Percentiles rank a stretch among this genome's conserved stretches.
These are phyloP conservation scores for Patella caerulea DNA, from an alignment of 2,888 invertebrate species.

Conservation along the genomic window DNA sequence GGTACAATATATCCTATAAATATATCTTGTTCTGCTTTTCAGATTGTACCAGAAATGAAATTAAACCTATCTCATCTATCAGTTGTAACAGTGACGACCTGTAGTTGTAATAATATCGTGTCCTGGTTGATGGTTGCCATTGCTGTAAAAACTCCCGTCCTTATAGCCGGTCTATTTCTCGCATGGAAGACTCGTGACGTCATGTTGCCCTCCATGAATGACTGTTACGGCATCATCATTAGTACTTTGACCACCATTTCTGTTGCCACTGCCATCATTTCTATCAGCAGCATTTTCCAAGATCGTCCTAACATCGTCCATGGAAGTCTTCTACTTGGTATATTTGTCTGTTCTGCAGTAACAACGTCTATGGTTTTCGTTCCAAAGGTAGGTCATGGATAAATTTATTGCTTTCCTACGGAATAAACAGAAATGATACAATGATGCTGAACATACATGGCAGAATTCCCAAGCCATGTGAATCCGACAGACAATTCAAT, in stretches of 20 bases:
- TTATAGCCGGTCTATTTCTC: constrained; percentile 51
- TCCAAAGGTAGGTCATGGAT: constrained; percentile 52
- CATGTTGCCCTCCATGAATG: constrained; percentile 57
- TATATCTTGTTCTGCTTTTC: too few species aligned
- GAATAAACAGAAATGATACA: not conserved
- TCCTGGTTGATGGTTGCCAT: constrained; percentile 51
- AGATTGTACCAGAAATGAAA: too few species aligned
- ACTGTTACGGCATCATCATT: constrained; percentile 49
- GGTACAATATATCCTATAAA: too few species aligned
- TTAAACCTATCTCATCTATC: not conserved
- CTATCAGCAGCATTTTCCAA: constrained; percentile 41
- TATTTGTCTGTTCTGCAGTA: constrained; percentile 44
- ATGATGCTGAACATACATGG: too few species aligned
- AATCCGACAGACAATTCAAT: too few species aligned
- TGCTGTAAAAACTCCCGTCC: constrained; percentile 50
- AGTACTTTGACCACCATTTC: constrained; percentile 46
- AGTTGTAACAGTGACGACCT: constrained; percentile 24
- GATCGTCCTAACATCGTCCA: constrained; percentile 46
- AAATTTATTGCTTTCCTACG: not conserved
- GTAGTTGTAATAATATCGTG: constrained; percentile 41
- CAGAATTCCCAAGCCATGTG: too few species aligned
- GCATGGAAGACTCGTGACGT: constrained; percentile 59
- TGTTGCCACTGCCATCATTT: constrained; percentile 42
- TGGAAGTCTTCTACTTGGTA: constrained; percentile 41
- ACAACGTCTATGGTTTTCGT: constrained; percentile 51